A percentile compares a stretch with the other conserved stretches of the same genome.
phyloP scores from a whole-genome alignment of 2,113 vertebrate genomes.

The Passerina amoena region DNA sequence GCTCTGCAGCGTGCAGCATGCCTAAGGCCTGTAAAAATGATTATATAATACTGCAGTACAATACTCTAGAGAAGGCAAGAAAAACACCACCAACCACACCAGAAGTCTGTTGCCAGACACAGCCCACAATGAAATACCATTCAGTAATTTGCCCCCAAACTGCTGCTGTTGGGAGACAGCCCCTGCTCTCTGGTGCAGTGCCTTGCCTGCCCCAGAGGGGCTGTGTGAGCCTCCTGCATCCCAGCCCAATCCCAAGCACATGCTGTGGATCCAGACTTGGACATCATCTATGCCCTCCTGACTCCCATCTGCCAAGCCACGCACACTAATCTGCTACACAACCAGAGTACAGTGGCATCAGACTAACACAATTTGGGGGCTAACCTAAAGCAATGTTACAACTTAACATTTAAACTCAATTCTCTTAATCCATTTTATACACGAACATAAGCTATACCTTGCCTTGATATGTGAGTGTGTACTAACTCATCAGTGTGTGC shows the following conservation, averaged over 20 bases:
- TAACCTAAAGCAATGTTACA: not conserved
- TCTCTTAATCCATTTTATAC: not conserved
- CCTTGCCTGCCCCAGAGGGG: too few species aligned
- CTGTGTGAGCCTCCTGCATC: not conserved
- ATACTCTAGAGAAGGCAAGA: not conserved
- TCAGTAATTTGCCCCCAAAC: not conserved
- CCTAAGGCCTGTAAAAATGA: not conserved
- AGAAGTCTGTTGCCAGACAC: not conserved
- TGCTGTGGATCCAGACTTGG: accelerated
- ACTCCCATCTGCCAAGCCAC: not conserved
- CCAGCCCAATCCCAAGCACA: not conserved
- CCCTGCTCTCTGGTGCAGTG: not conserved
- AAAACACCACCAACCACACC: not conserved
- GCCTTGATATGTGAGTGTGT: not conserved
- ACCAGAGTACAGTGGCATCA: not conserved
- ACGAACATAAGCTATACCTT: not conserved
- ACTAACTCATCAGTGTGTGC: not conserved
- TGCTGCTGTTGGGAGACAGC: not conserved
- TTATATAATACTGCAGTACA: not conserved
- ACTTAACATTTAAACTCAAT: not conserved
- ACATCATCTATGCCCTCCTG: not conserved
- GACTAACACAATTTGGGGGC: not conserved
- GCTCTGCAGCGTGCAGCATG: accelerated
- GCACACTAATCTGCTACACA: not conserved
- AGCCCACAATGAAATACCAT: not conserved